Base-by-base conservation (phyloP, 2,797 vertebrate species). In the Falco berigora region DNA sequence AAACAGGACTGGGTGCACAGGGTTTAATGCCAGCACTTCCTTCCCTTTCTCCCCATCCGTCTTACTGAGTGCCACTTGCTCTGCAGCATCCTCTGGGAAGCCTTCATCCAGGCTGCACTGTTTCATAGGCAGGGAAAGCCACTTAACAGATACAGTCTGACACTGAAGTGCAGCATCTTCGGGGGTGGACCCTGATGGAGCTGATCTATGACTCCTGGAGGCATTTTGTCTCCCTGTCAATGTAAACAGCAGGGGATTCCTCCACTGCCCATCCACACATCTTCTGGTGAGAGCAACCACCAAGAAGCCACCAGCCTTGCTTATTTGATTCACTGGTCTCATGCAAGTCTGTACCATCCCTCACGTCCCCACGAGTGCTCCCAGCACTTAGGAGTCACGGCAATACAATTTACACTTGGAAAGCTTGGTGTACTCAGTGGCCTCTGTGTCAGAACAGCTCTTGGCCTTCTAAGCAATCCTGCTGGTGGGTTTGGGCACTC, bases 51-150 rank as follows among this genome's bases (percentile, higher is more conserved):
- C 7, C 52, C 25, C 36, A 74, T 13, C 66, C 40, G 18, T 5
- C 14, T 27, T 13, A 23, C 4, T 62, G 55, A 66, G 47, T 4
- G 0, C 49, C 2, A 0, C 14, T 62, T 67, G 28, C 36, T 75
- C 72, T n/a, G 12, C 63, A 80, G 46, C 53, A 67, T 94, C 30
- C 32, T 61, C 75, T 77, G 53, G 64, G 32, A 47, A 74, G 23
- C 19, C 34, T 64, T 83, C 61, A 72, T 21, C 64, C 49, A 68
- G n/a, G 16, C 36, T 71, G 30, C 2, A 3, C 0, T 0, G 22
- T 36, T 85, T 50, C 8, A 18, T 1, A 62, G 53, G 15, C 27
- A 88, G 42, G 40, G 25, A 74, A 90, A 77, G 8, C 2, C 10
- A 8, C 20, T 66, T 38, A 4, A 17, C 16, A 6, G 2, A 3